Percentiles rank a stretch among this genome's conserved stretches.
Conservation (phyloP, 2,797 vertebrate species). For the Molossus alvarezi region DNA sequence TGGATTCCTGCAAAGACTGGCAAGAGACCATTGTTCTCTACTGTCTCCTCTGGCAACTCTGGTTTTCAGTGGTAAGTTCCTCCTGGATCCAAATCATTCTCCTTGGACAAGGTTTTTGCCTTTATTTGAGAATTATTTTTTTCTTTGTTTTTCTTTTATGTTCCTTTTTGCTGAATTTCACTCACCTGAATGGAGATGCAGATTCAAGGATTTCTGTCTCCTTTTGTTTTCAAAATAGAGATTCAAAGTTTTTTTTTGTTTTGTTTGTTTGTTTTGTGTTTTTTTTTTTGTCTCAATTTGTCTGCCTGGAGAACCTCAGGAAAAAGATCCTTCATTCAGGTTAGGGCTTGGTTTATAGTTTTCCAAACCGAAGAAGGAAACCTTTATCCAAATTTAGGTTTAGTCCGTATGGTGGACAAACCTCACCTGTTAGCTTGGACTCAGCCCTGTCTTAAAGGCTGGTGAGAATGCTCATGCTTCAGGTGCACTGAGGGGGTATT, state of each 20-base stretch:
- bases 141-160: not conserved
- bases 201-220: not conserved
- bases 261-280: too few species aligned
- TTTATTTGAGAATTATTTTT: not conserved
- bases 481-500: not conserved
- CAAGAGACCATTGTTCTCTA: not conserved
- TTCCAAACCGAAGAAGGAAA: not conserved
- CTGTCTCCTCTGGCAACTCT: not conserved
- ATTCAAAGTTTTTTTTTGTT: not conserved
- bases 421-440: not conserved
- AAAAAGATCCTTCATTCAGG: not conserved
- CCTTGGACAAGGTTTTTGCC: not conserved
- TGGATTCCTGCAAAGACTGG: not conserved
- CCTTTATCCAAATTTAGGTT: not conserved
- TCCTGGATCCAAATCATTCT: not conserved
- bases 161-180: not conserved
- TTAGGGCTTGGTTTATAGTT: not conserved
- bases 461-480: not conserved
- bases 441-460: not conserved
- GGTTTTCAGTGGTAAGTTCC: not conserved
- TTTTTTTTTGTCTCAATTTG: not conserved
- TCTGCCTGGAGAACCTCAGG: not conserved
- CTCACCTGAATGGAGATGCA: not conserved
- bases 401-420: not conserved
- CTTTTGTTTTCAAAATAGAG: not conserved